These are phyloP conservation scores for Metaphire vulgaris DNA, from an alignment of 1,140 invertebrate species.

Conservation along the genomic window DNA sequence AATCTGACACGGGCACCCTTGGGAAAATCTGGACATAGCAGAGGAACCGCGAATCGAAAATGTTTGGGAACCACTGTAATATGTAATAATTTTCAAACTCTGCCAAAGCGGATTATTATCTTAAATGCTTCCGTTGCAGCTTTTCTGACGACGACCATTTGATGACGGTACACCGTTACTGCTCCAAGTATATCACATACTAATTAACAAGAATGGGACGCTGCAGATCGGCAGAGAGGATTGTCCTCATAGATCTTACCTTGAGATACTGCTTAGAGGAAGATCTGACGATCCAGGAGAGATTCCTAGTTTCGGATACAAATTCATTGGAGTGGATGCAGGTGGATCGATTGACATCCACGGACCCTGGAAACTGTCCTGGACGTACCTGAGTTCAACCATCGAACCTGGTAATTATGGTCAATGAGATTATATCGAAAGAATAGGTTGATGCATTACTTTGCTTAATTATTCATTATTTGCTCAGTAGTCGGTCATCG, in stretches of 20 bases:
- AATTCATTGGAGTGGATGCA: conserved; percentile 35
- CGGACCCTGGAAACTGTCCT: conserved; percentile 36
- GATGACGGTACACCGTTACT: neutral
- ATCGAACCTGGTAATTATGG: conserved; percentile 1
- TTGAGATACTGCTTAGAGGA: neutral
- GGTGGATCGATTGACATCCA: conserved; percentile 38
- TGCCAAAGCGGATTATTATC: no score
- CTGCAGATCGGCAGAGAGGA: neutral
- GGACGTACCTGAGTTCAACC: conserved; percentile 37
- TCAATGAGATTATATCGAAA: no score
- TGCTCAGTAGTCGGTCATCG: no score
- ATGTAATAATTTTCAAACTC: no score
- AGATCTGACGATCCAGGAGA: neutral
- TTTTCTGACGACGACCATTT: neutral
- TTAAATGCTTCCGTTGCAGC: no score
- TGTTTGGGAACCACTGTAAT: no score
- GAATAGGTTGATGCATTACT: no score
- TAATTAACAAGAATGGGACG: neutral
- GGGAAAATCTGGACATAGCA: no score
- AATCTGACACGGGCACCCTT: no score
- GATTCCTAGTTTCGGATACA: conserved; percentile 32
- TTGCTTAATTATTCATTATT: no score
- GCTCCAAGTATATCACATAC: neutral
- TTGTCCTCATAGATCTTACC: neutral
- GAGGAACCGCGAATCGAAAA: no score